Evolutionary conservation across 2,797 vertebrate species (phyloP), one percentile per base, ranked within the genome.

Genomic region (Anomalospiza imberbis): DNA sequence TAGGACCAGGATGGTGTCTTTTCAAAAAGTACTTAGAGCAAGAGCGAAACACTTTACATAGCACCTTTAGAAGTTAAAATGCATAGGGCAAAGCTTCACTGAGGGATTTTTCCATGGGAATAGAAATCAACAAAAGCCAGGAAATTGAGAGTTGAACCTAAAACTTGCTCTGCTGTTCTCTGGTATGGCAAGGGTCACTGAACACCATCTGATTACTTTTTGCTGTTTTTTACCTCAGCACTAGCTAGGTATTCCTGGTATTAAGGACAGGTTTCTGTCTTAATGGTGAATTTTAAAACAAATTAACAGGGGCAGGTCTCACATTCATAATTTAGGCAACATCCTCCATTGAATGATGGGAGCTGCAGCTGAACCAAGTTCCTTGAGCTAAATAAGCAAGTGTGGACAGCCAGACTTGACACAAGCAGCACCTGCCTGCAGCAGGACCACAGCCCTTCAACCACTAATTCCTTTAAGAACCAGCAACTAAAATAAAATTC

Each of bases 361-460:
- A 77, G 29, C 2, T 61, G 62, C 68, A 74, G 76, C 38, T 88
- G 57, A 83, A 67, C 20, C 32, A 45, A 38, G 47, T 13, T 80
- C 42, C n/a, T 68, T 31, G 31, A 67, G 32, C 40, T 57, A 80
- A 74, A 61, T 16, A 17, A 89, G 15, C 53, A 42, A 10, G 11
- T 9, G 38, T 2, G 12, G 78, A 32, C 18, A 34, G n/a, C 15
- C 8, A 2, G 60, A n/a, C n/a, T 17, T 57, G 48, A 42, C 1
- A 10, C 0, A 28, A 34, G 45, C 75, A 5, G 2, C 4, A 10
- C 36, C 51, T 29, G 12, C 36, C 29, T 1, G 0, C 40, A 51
- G 60, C 6, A 26, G 48, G 53, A 42, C 9, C 26, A 19, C 29
- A 45, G 28, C 20, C 55, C 44, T 89, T 65, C 1, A 1, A 22